Conservation (phyloP, 2,888 invertebrate species). For the Glyphotaelius pellucidus region DNA sequence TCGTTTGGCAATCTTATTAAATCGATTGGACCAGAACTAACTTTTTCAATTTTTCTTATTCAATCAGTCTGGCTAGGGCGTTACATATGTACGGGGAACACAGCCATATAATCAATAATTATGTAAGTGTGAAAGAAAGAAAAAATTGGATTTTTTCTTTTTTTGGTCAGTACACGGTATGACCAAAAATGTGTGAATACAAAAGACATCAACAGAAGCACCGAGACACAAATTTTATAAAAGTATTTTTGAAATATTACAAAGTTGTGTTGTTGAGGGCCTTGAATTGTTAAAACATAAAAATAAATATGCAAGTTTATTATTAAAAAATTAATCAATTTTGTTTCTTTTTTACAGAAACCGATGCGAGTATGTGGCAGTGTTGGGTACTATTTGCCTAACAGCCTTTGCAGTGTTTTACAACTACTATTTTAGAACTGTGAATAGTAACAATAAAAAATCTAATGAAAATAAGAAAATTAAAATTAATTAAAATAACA, state of each 20-base stretch:
- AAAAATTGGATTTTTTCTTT: constrained; percentile 5
- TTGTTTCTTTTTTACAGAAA: constrained; percentile 73
- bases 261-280: not conserved
- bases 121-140: not conserved
- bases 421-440: constrained; percentile 72
- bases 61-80: constrained; percentile 28
- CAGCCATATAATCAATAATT: constrained; percentile 34
- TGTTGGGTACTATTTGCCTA: constrained; percentile 77
- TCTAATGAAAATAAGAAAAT: constrained; percentile 6
- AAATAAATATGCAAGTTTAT: not conserved
- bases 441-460: not conserved
- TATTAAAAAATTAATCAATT: not conserved
- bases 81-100: constrained; percentile 12
- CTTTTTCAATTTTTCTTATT: not conserved
- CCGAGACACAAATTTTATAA: not conserved
- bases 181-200: not conserved
- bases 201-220: not conserved
- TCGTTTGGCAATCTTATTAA: not conserved
- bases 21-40: not conserved
- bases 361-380: constrained; percentile 80
- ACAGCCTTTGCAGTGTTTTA: constrained; percentile 79
- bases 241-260: not conserved
- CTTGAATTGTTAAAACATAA: not conserved
- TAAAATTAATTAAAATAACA: not conserved
- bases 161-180: constrained; percentile 36